Evolutionary conservation across 2,113 vertebrate genomes (phyloP).

Genomic region (Sapajus apella): DNA sequence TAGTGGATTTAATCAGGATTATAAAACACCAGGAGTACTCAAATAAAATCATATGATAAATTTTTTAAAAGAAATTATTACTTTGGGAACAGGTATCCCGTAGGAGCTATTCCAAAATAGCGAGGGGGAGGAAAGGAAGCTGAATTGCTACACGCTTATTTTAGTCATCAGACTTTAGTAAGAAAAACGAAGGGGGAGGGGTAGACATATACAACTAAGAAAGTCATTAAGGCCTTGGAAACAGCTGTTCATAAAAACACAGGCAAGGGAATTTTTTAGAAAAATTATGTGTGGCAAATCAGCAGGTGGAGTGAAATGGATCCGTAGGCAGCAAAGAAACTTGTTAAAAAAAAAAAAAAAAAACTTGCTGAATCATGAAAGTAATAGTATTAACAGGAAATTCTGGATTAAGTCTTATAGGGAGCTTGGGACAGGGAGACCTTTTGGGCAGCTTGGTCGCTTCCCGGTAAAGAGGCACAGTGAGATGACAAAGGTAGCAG

Average conservation of each 20-base stretch:
- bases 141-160: neutral
- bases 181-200: slow-evolving; percentile 16
- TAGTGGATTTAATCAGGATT: neutral
- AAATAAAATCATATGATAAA: neutral
- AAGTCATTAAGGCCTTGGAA: slow-evolving; percentile 47
- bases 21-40: neutral
- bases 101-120: neutral
- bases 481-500: neutral
- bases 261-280: slow-evolving; percentile 57
- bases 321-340: neutral
- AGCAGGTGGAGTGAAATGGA: neutral
- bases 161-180: slow-evolving; percentile 21
- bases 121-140: neutral
- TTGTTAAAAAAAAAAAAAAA: neutral
- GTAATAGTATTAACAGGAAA: neutral
- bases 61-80: neutral
- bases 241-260: slow-evolving; percentile 53
- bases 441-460: neutral
- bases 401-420: neutral
- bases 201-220: neutral
- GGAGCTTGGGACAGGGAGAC: neutral
- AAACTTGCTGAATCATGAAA: slow-evolving; percentile 35
- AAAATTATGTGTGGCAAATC: slow-evolving; percentile 53
- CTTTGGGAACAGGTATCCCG: neutral
- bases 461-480: neutral